Percentiles rank a stretch among this genome's conserved stretches.
Conservation (phyloP, 1,140 invertebrate species). For the Danaus plexippus region DNA sequence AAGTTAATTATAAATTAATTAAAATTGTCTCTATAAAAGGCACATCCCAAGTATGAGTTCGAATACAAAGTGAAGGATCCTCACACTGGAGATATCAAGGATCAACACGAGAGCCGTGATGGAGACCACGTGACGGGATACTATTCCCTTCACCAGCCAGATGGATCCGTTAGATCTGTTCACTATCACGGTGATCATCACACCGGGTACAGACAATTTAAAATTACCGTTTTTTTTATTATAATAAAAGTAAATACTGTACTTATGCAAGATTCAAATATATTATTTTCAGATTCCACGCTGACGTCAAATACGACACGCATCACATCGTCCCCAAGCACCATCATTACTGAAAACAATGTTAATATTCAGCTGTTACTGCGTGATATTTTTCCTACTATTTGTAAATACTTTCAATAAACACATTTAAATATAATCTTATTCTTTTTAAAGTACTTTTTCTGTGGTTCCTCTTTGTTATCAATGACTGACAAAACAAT, state of each 20-base stretch:
- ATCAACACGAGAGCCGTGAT: conserved; percentile 68
- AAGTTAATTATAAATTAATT: not conserved
- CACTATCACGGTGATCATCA: conserved; percentile 43
- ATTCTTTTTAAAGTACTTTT: no score
- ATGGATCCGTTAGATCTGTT: conserved; percentile 72
- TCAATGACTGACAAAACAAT: no score
- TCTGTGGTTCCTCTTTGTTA: no score
- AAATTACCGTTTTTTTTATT: not conserved
- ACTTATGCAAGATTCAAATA: no score
- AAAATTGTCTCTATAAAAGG: conserved; percentile 23
- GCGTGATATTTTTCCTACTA: no score
- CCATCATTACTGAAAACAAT: no score
- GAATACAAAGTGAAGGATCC: conserved; percentile 66
- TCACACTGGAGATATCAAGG: conserved; percentile 64
- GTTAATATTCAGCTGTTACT: no score
- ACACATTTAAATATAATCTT: no score
- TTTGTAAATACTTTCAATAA: no score
- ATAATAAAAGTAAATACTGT: conserved; percentile 31
- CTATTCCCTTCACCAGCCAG: conserved; percentile 71
- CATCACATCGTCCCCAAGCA: no score
- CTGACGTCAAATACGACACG: no score
- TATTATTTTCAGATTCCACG: no score
- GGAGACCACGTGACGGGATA: conserved; percentile 70
- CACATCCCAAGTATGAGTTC: conserved; percentile 60
- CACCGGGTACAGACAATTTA: conserved; percentile 36